Base-by-base conservation (phyloP, 64 coral and sea anemone genomes). In the Actinia equina region DNA sequence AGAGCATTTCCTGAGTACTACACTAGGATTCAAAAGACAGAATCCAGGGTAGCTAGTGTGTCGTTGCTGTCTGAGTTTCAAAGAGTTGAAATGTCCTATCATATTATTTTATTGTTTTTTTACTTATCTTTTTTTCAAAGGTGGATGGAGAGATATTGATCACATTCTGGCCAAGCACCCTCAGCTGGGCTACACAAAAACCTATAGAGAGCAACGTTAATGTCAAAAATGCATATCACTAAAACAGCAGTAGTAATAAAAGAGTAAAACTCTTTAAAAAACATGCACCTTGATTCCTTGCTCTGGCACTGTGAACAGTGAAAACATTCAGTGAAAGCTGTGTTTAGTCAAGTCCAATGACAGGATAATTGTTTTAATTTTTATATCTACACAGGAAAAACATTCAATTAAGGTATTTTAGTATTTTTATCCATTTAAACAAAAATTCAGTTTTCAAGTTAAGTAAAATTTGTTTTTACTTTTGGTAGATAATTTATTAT, bases 91-190 rank as follows among this genome's bases (percentile, higher is more conserved):
- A 14, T 13, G 10, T 13, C 6, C 62, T 20, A 2, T 65, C 22
- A n/a, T 65, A n/a, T n/a, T n/a, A n/a, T n/a, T n/a, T 65, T 65
- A 74, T 26, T n/a, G n/a, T 30, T 30, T 74, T 74, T 25, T 71
- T 71, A 0, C 26, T 37, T 15, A 26, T 25, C 30, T 52, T 13
- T 26, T 52, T 42, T 85, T 85, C 7, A 20, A 42, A 85, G 83
- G 55, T 30, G 83, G 83, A 17, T 85, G 83, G 83, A 57, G 26
- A 0, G 83, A 85, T 26, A 63, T 85, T 4, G 59, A 63, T 59
- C 55, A 59, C 17, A 85, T 85, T 43, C 55, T 85, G 15, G 59
- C 43, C 19, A 85, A 59, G 4, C 52, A 85, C 30, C 83, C 83
- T 17, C 43, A 57, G 55, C 15, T 85, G 26, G 83, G 83, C 3